These are phyloP conservation scores for Elanus axillaris DNA, from an alignment of 2,113 vertebrate genomes.

Conservation along the genomic window DNA sequence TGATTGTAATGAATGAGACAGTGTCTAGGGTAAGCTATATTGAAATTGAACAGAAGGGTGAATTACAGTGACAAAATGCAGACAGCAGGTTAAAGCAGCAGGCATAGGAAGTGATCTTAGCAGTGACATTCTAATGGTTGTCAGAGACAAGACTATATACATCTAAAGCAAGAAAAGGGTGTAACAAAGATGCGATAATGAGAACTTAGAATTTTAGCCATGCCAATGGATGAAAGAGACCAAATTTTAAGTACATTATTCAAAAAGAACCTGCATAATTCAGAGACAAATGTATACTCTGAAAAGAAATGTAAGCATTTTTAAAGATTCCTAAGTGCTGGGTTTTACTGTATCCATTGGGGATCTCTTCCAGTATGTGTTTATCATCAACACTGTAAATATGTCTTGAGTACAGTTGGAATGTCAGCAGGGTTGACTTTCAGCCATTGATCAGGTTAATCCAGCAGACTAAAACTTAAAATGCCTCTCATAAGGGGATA, in stretches of 20 bases:
- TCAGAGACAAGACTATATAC: not conserved
- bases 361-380: not conserved
- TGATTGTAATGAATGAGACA: not conserved
- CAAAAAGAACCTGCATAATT: not conserved
- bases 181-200: not conserved
- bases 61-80: not conserved
- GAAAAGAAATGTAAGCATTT: not conserved
- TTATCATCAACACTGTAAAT: not conserved
- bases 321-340: not conserved
- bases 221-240: not conserved
- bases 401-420: not conserved
- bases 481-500: not conserved
- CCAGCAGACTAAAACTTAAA: not conserved
- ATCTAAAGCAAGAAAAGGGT: not conserved
- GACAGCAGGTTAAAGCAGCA: not conserved
- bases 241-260: not conserved
- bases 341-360: not conserved
- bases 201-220: not conserved
- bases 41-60: not conserved
- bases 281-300: not conserved
- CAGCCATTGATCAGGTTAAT: not conserved
- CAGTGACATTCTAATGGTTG: not conserved
- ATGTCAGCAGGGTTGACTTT: accelerated
- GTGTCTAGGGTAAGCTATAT: not conserved
- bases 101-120: not conserved